Percentiles rank a stretch among this genome's conserved stretches.
phyloP scores from a whole-genome alignment of 2,113 vertebrate genomes.

The Scopus umbretta region DNA sequence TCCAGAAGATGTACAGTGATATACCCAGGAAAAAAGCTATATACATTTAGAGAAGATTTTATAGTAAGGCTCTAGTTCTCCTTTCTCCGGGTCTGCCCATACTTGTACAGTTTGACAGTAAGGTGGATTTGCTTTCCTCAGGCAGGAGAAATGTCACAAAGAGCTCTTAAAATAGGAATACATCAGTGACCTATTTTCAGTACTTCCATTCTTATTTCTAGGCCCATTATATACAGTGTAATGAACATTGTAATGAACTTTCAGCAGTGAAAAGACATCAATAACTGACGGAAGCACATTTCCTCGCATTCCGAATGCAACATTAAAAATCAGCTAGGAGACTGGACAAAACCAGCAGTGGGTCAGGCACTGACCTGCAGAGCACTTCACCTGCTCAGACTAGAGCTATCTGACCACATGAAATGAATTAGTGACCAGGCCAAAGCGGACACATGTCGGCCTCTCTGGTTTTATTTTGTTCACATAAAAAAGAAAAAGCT shows the following conservation, averaged over 20 bases:
- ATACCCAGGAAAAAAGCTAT: neutral
- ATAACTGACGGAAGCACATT: neutral
- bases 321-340: neutral
- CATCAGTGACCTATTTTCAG: neutral
- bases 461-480: neutral
- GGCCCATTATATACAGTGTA: neutral
- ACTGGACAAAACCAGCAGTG: neutral
- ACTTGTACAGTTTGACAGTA: neutral
- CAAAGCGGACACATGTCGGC: fast-evolving
- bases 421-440: neutral
- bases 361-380: neutral
- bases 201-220: neutral
- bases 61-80: neutral
- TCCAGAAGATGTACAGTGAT: neutral
- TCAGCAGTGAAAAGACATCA: neutral
- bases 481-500: neutral
- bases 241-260: constrained; percentile 10
- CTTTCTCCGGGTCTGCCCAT: neutral
- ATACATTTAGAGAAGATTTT: neutral
- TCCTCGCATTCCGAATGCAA: neutral
- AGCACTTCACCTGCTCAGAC: neutral
- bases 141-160: neutral
- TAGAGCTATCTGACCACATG: neutral
- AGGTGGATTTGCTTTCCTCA: neutral
- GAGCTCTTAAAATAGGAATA: neutral